Evolutionary conservation across 2,797 vertebrate species (phyloP), one percentile per base, ranked within the genome.

Genomic region (Pogonophryne albipinna): DNA sequence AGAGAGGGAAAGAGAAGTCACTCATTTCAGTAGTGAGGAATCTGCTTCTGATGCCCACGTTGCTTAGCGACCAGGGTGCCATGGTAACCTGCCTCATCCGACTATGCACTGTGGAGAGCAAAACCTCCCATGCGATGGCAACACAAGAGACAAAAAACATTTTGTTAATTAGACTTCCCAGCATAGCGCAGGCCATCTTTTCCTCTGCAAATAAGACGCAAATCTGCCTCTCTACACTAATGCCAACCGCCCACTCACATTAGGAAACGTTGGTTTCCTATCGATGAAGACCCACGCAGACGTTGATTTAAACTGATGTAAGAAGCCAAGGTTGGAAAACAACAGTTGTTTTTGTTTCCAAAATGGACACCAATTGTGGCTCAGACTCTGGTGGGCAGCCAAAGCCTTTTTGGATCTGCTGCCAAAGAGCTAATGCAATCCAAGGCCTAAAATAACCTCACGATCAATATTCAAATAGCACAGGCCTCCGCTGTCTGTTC

Each of bases 391-490:
- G 76, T 89, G 63, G 59, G 42, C 59, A 66, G 89, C 90, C 88
- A 90, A 80, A 64, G 56, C 27, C 49, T 85, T 79, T 78, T 89
- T 71, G 61, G 80, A 80, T 85, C 47, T 58, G 59, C 74, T 91
- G 85, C 88, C 91, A 92, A 88, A 83, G 77, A 66, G 58, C 79
- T 90, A 87, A 92, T 90, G 78, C 79, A 87, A 82, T 85, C 69
- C 72, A 49, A 75, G 56, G 57, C 62, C 80, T 76, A 76, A 89
- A 89, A 90, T 87, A 92, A 86, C 83, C 70, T 65, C 47, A 70
- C 62, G 68, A 92, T 92, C 89, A 79, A 91, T 91, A 91, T 87
- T 89, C 78, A 91, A 91, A 88, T 65, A 79, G 67, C 85, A 61
- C 44, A 58, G 68, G 57, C 45, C 76, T 79, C 70, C 34, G 71